These are phyloP conservation scores for Odontomachus brunneus DNA, from an alignment of 1,140 invertebrate genomes.

Conservation along the genomic window DNA sequence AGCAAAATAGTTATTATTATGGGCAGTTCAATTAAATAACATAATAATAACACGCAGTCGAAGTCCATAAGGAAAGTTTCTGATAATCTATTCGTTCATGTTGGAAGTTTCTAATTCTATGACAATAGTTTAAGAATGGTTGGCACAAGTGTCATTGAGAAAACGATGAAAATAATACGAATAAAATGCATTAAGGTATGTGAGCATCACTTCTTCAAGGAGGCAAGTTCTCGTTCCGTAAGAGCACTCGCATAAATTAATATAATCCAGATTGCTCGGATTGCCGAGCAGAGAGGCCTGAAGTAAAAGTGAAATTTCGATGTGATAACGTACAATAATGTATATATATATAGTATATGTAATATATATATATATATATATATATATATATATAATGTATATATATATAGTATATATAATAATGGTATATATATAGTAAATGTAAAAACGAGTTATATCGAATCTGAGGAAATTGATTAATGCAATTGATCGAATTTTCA, in stretches of 20 bases:
- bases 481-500: slow-evolving; percentile 6
- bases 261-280: background rate
- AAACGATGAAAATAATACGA: background rate
- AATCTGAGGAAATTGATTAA: background rate
- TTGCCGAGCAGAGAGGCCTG: background rate
- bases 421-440: too few relatives aligned
- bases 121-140: background rate
- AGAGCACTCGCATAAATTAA: background rate
- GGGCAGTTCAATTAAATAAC: too few relatives aligned
- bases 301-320: background rate
- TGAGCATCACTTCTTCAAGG: background rate
- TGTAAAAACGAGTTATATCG: background rate
- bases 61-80: too few relatives aligned
- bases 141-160: background rate
- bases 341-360: too few relatives aligned
- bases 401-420: too few relatives aligned
- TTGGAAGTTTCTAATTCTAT: too few relatives aligned
- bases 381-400: too few relatives aligned
- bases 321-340: background rate
- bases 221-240: background rate
- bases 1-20: too few relatives aligned
- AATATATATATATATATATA: too few relatives aligned
- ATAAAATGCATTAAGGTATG: background rate
- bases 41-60: too few relatives aligned
- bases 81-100: too few relatives aligned